phyloP scores from a whole-genome alignment of 1,140 invertebrate genomes.

The Penaeus chinensis region DNA sequence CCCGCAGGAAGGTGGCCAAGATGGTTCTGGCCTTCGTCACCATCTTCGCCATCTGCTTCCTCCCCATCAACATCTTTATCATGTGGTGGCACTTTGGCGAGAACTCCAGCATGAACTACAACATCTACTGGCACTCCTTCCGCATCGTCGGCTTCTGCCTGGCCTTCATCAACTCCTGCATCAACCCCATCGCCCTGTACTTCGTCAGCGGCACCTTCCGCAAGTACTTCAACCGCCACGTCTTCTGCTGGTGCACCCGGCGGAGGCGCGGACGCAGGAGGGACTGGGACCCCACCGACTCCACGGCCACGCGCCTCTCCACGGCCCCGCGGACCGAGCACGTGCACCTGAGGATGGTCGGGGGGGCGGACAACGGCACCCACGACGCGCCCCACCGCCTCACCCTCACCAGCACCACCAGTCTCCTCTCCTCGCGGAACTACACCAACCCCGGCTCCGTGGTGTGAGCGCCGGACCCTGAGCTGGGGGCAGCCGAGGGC shows the following conservation, averaged over 20 bases:
- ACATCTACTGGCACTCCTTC: conserved; percentile 86
- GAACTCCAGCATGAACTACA: conserved; percentile 79
- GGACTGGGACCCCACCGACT: conserved; percentile 29
- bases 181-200: conserved; percentile 92
- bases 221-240: conserved; percentile 91
- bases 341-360: conserved; percentile 29
- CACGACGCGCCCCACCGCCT: not conserved
- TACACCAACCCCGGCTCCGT: conserved; percentile 8
- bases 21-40: conserved; percentile 90
- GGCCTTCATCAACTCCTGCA: conserved; percentile 89
- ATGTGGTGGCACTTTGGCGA: conserved; percentile 89
- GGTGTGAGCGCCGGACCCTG: not conserved
- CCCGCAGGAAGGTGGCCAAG: conserved; percentile 88
- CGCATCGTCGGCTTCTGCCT: conserved; percentile 88
- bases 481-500: not conserved
- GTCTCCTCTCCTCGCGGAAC: conserved; percentile 12
- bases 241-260: conserved; percentile 78
- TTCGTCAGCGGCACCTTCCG: conserved; percentile 91
- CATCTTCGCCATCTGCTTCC: conserved; percentile 90
- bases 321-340: conserved; percentile 33
- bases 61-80: conserved; percentile 86
- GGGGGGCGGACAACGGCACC: conserved; percentile 31
- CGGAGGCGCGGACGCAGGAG: not conserved
- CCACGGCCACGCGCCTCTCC: conserved; percentile 17
- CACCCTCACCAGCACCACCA: conserved; percentile 38